These are phyloP conservation scores for Xestoiulus laeticollis DNA, from an alignment of 2,888 invertebrate genomes.

Conservation along the genomic window DNA sequence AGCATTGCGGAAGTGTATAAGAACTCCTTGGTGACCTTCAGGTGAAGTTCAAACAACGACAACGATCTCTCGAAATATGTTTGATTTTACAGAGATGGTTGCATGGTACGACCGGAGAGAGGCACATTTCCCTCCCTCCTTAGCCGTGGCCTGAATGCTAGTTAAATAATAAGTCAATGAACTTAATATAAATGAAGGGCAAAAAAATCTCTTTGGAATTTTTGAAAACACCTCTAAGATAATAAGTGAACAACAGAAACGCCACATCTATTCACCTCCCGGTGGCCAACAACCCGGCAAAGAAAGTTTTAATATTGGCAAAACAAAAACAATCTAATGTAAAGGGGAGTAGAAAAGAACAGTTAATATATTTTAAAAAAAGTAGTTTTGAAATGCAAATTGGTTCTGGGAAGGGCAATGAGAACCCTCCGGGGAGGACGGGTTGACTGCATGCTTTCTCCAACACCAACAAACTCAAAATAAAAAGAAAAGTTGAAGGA, in stretches of 20 bases:
- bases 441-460: background rate
- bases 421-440: constrained; percentile 11
- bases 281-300: background rate
- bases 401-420: background rate
- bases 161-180: constrained; percentile 34
- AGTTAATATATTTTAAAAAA: background rate
- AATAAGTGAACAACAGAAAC: background rate
- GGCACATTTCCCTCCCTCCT: background rate
- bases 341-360: background rate
- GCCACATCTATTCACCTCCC: constrained; percentile 18
- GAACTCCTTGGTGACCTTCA: background rate
- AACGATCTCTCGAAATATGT: background rate
- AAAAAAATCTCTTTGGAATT: background rate
- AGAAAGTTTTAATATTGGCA: constrained; percentile 23
- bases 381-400: constrained; percentile 8
- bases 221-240: background rate
- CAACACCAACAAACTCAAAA: background rate
- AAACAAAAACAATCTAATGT: background rate
- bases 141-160: background rate
- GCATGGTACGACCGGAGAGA: background rate
- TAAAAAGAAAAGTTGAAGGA: background rate
- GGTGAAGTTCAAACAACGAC: background rate
- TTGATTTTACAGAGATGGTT: background rate
- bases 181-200: constrained; percentile 37
- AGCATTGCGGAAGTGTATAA: background rate